phyloP scores from a whole-genome alignment of 1,140 invertebrate genomes.

The Chrysoperla carnea region DNA sequence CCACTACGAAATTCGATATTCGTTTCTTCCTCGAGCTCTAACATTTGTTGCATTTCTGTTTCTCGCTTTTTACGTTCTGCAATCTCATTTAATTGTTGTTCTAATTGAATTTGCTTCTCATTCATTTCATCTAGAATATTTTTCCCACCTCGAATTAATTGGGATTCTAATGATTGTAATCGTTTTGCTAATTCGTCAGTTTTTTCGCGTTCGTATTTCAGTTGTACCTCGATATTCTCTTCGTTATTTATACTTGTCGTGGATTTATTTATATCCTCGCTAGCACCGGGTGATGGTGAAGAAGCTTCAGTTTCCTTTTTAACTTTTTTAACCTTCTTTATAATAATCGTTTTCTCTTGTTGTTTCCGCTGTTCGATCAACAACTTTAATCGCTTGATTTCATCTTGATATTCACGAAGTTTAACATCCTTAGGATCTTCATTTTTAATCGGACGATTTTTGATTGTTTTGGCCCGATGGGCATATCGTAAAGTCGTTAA shows the following conservation, averaged over 20 bases:
- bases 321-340: conserved; percentile 14
- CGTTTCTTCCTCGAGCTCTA: conserved; percentile 69
- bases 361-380: conserved; percentile 27
- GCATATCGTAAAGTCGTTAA: conserved; percentile 84
- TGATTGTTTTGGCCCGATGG: conserved; percentile 82
- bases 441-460: conserved; percentile 90
- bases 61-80: conserved; percentile 55
- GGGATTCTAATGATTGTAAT: conserved; percentile 57
- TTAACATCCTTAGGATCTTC: conserved; percentile 90
- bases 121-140: conserved; percentile 76
- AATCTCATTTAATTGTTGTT: conserved; percentile 55
- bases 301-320: conserved; percentile 8
- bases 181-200: conserved; percentile 25
- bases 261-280: conserved; percentile 12
- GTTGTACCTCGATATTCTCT: conserved; percentile 36
- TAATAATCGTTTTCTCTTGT: conserved; percentile 12
- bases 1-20: conserved; percentile 64
- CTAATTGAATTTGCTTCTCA: conserved; percentile 61
- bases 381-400: conserved; percentile 49
- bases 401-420: conserved; percentile 72
- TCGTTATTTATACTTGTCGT: conserved; percentile 9
- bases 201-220: conserved; percentile 35
- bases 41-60: conserved; percentile 61
- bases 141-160: conserved; percentile 59
- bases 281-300: not conserved